Evolutionary conservation across 2,797 vertebrate species (phyloP).

Genomic region (Alfaro cultratus): DNA sequence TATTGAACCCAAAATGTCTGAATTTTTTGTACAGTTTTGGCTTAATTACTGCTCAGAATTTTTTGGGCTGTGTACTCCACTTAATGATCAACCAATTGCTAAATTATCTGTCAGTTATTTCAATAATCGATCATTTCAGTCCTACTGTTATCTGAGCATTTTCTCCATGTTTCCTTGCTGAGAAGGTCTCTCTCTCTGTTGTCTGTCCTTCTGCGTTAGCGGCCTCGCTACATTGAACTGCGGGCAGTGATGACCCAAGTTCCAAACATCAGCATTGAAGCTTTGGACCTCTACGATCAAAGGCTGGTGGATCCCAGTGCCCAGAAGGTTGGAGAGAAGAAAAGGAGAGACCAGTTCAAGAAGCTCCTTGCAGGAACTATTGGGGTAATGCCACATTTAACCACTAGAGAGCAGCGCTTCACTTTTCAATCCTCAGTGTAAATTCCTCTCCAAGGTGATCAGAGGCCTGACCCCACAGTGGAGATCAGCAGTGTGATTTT

Average conservation of each 20-base stretch:
- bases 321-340: slow-evolving; percentile 89
- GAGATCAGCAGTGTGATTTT: slow-evolving; percentile 52
- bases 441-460: slow-evolving; percentile 19
- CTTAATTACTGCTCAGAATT: no score
- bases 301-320: slow-evolving; percentile 85
- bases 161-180: neutral
- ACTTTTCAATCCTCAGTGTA: slow-evolving; percentile 3
- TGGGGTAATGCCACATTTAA: slow-evolving; percentile 83
- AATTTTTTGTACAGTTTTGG: no score
- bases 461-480: slow-evolving; percentile 27
- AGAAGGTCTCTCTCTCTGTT: neutral
- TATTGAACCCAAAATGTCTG: no score
- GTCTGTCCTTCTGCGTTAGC: slow-evolving; percentile 73
- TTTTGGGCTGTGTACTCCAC: no score
- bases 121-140: no score
- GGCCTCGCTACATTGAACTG: slow-evolving; percentile 89
- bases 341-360: slow-evolving; percentile 94
- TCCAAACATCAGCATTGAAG: slow-evolving; percentile 88
- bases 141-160: neutral
- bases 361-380: slow-evolving; percentile 93
- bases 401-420: slow-evolving; percentile 56
- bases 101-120: no score
- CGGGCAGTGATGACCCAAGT: slow-evolving; percentile 91
- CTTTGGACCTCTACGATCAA: slow-evolving; percentile 91
- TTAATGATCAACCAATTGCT: no score